phyloP scores from a whole-genome alignment of 2,797 vertebrate genomes.

The Antennarius maculatus region DNA sequence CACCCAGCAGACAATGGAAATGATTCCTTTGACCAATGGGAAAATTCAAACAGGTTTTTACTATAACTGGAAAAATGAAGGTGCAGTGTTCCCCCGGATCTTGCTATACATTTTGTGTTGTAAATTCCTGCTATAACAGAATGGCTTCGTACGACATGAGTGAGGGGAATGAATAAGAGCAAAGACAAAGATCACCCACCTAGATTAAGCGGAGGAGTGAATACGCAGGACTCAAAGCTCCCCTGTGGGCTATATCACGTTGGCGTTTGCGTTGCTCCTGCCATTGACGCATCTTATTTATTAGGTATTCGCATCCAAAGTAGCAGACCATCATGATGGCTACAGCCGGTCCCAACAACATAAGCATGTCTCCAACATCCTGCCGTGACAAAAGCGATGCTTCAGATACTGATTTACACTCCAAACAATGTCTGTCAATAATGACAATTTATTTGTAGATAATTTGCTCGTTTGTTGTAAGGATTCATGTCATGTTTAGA shows the following conservation, averaged over 20 bases:
- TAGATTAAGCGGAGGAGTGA: conserved; percentile 81
- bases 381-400: background rate
- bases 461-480: background rate
- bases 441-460: background rate
- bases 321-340: no score
- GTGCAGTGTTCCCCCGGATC: no score
- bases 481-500: background rate
- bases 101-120: no score
- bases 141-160: no score
- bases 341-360: no score
- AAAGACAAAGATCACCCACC: conserved; percentile 72
- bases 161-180: no score
- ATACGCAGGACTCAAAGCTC: conserved; percentile 84
- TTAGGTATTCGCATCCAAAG: no score
- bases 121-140: no score
- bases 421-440: background rate
- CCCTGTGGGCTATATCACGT: conserved; percentile 88
- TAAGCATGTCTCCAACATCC: conserved; percentile 29
- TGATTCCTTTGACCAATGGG: no score
- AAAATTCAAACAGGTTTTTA: no score
- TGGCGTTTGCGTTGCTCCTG: conserved; percentile 83
- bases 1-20: no score
- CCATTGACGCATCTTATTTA: conserved; percentile 82
- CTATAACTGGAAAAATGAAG: no score
- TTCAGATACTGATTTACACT: background rate